Base-by-base conservation (phyloP, 2,888 invertebrate genomes). In the Andrena camellia region DNA sequence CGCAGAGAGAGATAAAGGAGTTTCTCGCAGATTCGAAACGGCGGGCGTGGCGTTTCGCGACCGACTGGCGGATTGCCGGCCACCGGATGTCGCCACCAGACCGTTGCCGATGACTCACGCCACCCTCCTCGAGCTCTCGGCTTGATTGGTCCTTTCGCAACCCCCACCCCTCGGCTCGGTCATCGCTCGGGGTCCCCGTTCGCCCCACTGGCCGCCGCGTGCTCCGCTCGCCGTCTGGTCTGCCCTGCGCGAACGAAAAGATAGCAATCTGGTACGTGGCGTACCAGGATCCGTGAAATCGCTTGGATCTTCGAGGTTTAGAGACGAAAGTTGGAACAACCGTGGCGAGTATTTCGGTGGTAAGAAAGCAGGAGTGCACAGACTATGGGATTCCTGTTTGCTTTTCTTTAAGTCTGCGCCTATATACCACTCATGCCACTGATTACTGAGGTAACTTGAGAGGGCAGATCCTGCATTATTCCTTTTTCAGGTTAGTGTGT, bases 1-100 rank as follows among this genome's bases (percentile, higher is more conserved):
- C 23, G 23, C 57, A 57, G 57, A 52, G 35, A 42, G 26, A 31
- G 69, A 74, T 31, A 31, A 48, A 20, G 33, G 68, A 57, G 57
- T 20, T 26, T 48, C 62, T 80, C 62, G 67, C 31, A 52, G 57
- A 75, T 63, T 80, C 90, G 90, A 90, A 89, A 85, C 78, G 74
- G 90, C 93, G 93, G 93, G 94, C 93, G 93, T 93, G 94, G 93
- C 93, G 94, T 92, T 91, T 92, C 93, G 93, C 94, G 93, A 93
- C 91, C 91, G 92, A 94, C 93, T 93, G 93, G 87, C 92, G 89
- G 90, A 89, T 88, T 85, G 84, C 59, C 84, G 85, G 86, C 89
- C 90, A 88, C 88, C 88, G 88, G 89, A 87, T 85, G 88, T 90
- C 90, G 89, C 89, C 92, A 90, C 92, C 90, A 90, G 90, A 88